Conservation (phyloP, 1,140 invertebrate genomes). For the Heterodera carotae region DNA sequence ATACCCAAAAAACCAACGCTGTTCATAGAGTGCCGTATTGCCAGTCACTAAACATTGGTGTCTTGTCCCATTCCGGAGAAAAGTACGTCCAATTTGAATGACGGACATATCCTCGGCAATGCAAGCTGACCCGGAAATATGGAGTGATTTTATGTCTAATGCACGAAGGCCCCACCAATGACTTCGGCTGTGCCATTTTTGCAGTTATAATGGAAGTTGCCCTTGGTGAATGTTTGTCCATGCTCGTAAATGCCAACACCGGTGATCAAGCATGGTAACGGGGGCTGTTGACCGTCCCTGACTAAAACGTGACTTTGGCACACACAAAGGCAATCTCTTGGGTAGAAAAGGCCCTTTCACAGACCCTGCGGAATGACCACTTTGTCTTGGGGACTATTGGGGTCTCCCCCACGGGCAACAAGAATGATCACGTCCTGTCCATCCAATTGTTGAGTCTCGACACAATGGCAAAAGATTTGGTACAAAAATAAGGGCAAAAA, state of each 20-base stretch:
- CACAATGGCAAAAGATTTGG: background rate
- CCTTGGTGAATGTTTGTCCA: conserved; percentile 65
- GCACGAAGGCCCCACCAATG: conserved; percentile 51
- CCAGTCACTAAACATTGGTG: conserved; percentile 61
- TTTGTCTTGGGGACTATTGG: conserved; percentile 46
- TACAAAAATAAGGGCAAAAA: background rate
- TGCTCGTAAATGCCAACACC: conserved; percentile 61
- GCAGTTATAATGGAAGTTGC: conserved; percentile 63
- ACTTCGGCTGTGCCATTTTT: conserved; percentile 64
- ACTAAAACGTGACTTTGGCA: background rate
- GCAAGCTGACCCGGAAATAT: conserved; percentile 49
- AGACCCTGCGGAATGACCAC: conserved; percentile 60
- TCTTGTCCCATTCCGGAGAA: conserved; percentile 56
- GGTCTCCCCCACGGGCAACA: conserved; percentile 60
- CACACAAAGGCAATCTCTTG: background rate
- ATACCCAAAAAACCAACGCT: conserved; percentile 47
- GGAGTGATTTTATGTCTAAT: conserved; percentile 7
- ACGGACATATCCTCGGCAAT: conserved; percentile 61
- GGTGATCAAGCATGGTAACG: conserved; percentile 57
- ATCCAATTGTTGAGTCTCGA: background rate
- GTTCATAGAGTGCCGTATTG: conserved; percentile 63
- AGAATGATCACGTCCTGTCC: conserved; percentile 48
- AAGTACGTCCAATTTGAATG: conserved; percentile 63
- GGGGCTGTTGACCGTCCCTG: conserved; percentile 37
- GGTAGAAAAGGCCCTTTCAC: too few relatives aligned